phyloP scores from a whole-genome alignment of 2,888 invertebrate species.

The Protonemura montana region DNA sequence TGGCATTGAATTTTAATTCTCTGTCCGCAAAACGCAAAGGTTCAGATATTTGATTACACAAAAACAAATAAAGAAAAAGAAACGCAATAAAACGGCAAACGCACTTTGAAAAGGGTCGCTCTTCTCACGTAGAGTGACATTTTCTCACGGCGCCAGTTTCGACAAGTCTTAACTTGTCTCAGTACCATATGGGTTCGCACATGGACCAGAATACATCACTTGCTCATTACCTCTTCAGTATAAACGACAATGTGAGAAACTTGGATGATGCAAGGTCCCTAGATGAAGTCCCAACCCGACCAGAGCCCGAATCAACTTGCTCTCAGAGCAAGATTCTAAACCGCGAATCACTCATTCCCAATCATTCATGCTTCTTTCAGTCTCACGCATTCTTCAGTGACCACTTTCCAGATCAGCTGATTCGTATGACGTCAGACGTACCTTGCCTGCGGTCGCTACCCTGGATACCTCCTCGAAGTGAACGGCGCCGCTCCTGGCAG shows the following conservation, averaged over 20 bases:
- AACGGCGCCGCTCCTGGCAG: background rate
- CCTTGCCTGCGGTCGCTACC: background rate
- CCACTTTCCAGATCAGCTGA: no score
- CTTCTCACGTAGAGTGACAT: background rate
- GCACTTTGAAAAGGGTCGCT: background rate
- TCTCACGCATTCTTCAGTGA: no score
- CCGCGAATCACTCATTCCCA: background rate
- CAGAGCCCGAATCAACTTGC: background rate
- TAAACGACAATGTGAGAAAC: background rate
- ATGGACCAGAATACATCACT: slow-evolving; percentile 21
- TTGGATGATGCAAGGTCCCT: background rate
- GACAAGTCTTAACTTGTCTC: slow-evolving; percentile 13
- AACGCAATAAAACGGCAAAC: slow-evolving; percentile 8
- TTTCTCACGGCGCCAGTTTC: background rate
- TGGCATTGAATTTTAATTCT: background rate
- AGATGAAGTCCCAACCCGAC: background rate
- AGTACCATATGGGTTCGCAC: background rate
- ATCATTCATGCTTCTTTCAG: background rate
- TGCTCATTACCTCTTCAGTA: background rate
- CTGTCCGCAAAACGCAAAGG: slow-evolving; percentile 3
- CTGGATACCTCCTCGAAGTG: background rate
- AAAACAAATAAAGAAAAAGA: background rate
- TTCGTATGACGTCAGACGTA: background rate
- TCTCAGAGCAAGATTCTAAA: background rate
- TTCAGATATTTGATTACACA: background rate